These are phyloP conservation scores for Echinometra lucunter DNA, from an alignment of 53 echinoderm and acorn worm genomes.

Conservation along the genomic window DNA sequence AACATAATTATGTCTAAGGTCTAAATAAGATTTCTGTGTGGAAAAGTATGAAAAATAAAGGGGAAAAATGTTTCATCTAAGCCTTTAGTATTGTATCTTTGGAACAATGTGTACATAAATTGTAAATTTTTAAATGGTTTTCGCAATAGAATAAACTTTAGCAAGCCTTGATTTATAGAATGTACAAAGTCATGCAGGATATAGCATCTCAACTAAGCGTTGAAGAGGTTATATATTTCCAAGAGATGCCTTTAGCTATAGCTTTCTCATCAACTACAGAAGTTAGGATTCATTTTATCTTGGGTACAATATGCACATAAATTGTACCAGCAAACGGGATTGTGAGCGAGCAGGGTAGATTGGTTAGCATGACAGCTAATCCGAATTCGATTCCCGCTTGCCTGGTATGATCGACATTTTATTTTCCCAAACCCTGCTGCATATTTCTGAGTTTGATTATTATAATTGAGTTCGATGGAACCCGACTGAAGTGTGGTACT, in stretches of 20 bases:
- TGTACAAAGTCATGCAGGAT: not conserved
- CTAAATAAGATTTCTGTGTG: no score
- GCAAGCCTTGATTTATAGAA: not conserved
- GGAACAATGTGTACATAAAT: no score
- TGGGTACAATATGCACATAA: slow-evolving; percentile 1
- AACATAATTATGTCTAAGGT: no score
- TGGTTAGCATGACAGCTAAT: slow-evolving; percentile 58
- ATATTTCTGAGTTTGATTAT: slow-evolving; percentile 25
- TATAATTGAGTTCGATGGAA: not conserved
- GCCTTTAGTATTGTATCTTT: no score
- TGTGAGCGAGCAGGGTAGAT: slow-evolving; percentile 28
- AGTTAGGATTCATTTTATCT: not conserved
- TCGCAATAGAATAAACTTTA: no score
- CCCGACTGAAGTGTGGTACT: not conserved
- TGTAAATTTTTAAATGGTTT: no score
- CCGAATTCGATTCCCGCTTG: not conserved
- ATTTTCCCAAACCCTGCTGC: not conserved
- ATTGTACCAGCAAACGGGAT: not conserved
- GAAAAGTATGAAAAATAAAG: no score
- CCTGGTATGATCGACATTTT: slow-evolving; percentile 39
- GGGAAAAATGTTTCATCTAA: no score
- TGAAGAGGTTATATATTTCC: not conserved
- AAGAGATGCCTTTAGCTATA: not conserved
- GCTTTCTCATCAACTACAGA: not conserved
- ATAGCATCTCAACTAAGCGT: not conserved